phyloP scores from a whole-genome alignment of 2,113 vertebrate species.

The Ctenomys sociabilis region DNA sequence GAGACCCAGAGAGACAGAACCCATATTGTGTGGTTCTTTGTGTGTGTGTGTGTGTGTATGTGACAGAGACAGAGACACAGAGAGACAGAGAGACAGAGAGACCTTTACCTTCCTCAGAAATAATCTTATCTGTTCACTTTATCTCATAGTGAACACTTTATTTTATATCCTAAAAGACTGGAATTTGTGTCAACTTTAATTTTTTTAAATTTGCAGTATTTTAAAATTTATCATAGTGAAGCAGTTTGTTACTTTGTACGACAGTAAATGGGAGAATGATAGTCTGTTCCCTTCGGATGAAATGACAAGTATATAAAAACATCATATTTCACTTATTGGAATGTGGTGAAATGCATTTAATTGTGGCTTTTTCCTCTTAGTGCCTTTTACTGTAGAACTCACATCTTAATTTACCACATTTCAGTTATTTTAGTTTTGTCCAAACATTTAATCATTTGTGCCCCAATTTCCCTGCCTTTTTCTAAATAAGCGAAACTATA shows the following conservation, averaged over 20 bases:
- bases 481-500: background rate
- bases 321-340: conserved; percentile 35
- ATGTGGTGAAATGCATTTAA: conserved; percentile 27
- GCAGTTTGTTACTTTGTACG: background rate
- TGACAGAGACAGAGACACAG: background rate
- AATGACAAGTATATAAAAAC: conserved; percentile 8
- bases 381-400: background rate
- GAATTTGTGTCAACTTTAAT: conserved; percentile 2
- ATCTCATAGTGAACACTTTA: background rate
- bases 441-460: background rate
- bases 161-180: conserved; percentile 35
- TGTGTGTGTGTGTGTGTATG: background rate
- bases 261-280: conserved; percentile 24
- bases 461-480: background rate
- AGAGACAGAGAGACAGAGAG: background rate
- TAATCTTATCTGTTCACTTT: conserved; percentile 26
- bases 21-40: no score
- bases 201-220: conserved; percentile 5
- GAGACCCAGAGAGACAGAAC: no score
- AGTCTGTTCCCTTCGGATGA: background rate
- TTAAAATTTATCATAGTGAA: conserved; percentile 51
- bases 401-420: conserved; percentile 24
- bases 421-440: conserved; percentile 33
- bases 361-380: background rate
- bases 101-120: conserved; percentile 24